Base-by-base conservation (phyloP, 2,113 vertebrate species). In the Alouatta palliata region DNA sequence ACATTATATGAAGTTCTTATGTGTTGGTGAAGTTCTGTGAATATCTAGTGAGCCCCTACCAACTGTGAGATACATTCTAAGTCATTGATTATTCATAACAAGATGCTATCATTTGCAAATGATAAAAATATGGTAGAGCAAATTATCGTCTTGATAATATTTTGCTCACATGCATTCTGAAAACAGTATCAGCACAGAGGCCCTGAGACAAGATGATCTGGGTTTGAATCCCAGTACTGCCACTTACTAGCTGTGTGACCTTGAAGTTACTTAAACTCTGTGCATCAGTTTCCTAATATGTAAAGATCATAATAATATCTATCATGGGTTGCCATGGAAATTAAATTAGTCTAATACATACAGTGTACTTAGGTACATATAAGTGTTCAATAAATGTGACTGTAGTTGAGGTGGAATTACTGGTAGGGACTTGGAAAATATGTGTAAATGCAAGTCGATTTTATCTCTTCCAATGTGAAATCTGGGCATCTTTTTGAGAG, bases 71-170 rank as follows among this genome's bases (percentile, higher is more conserved):
- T 49, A 27, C 1, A 30, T 56, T 75, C 81, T 71, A 71, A 66
- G n/a, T 86, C 68, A 96, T 61, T 83, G 30, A 73, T 83, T 89
- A 49, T 77, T 81, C 85, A 90, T 86, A 68, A 54, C 21, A 91
- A 88, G 56, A 68, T 89, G 19, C 2, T 13, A 87, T 20, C 80
- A 35, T 92, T 77, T 97, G 84, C 37, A 89, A 77, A 66, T 45
- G 66, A 61, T 68, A 90, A 52, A 82, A 84, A 16, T n/a, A 58
- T 61, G 49, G 77, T 40, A 47, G 58, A 85, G 27, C 25, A 87
- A 68, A 56, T 61, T 77, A 64, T 87, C 70, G 75, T 35, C 47
- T 2, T 58, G 32, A 52, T 54, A 30, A 32, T 82, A 25, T 56
- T 94, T 89, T 75, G 68, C 13, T 82, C 35, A 13, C 21, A 2